Conservation (phyloP, 2,888 invertebrate species). For the Micropterix aruncella region DNA sequence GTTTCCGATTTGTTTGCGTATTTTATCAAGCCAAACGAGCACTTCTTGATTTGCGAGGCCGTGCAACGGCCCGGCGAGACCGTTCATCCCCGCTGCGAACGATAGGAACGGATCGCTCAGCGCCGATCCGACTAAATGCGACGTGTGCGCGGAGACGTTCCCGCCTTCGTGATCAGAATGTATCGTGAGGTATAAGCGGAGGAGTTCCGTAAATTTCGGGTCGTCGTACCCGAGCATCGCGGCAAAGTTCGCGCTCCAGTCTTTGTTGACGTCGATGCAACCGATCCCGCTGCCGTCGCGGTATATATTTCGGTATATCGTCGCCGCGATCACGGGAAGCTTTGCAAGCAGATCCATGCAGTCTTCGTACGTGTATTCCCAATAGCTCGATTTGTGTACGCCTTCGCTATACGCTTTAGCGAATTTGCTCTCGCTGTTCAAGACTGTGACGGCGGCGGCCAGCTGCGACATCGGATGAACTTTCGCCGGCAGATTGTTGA, state of each 20-base stretch:
- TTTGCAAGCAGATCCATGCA: conserved; percentile 92
- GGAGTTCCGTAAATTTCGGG: conserved; percentile 72
- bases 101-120: conserved; percentile 89
- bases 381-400: conserved; percentile 78
- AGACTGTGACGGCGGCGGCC: conserved; percentile 77
- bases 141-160: conserved; percentile 91
- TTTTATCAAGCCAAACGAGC: conserved; percentile 84
- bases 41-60: conserved; percentile 95
- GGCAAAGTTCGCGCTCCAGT: conserved; percentile 89
- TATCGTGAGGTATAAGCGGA: conserved; percentile 87
- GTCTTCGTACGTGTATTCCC: conserved; percentile 90
- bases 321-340: conserved; percentile 84
- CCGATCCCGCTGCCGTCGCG: conserved; percentile 76
- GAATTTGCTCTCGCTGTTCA: conserved; percentile 87
- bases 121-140: conserved; percentile 87
- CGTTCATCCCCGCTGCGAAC: conserved; percentile 86
- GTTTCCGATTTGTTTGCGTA: conserved; percentile 74
- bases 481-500: conserved; percentile 80
- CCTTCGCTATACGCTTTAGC: conserved; percentile 82
- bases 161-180: conserved; percentile 96
- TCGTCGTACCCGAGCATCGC: conserved; percentile 85
- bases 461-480: conserved; percentile 95
- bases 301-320: conserved; percentile 84
- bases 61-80: conserved; percentile 89
- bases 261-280: conserved; percentile 76